Base-by-base conservation (phyloP, 2,113 vertebrate genomes). In the Corythornis madagascariensis region DNA sequence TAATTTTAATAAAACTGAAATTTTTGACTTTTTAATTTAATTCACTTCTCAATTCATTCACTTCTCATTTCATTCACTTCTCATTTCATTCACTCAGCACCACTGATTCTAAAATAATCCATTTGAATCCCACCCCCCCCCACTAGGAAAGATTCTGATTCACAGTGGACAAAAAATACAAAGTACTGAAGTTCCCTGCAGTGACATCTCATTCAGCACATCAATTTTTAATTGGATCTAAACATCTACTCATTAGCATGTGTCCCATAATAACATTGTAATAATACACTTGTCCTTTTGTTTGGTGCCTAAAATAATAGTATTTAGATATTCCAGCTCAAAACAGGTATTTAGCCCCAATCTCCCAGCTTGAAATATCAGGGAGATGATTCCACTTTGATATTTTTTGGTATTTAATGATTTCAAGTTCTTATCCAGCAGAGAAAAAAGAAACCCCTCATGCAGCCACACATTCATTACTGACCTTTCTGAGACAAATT, bases 401-500 rank as follows among this genome's bases (percentile, higher is more conserved):
- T n/a, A 19, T 21, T 80, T 29, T 75, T 78, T 64, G 4, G 22
- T n/a, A 19, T 21, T 80, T 29, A 40, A 63, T 90, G 73, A 55
- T 47, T 84, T 57, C 35, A 60, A 50, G 4, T 18, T 73, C 29
- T 91, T 13, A 42, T 22, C 2, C 5, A 19, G 4, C 3, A 5
- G 5, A 56, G 52, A 29, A 29, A 75, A 22, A 69, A 29, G 22
- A 72, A 16, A 67, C 13, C 8, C 57, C 40, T 69, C 21, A 2
- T 5, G 33, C 16, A 94, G 26, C 35, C 72, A 7, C 1, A 42
- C 12, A 59, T 24, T 28, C 47, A 20, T 55, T 42, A 69, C 2
- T 77, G 64, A 78, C n/a, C 93, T 86, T 80, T 92, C 78, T 45
- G 29, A 94, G 90, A 76, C 13, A 79, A 94, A 87, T 67, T 45